phyloP scores from a whole-genome alignment of 2,888 invertebrate genomes.

The Notocelia uddmanniana region DNA sequence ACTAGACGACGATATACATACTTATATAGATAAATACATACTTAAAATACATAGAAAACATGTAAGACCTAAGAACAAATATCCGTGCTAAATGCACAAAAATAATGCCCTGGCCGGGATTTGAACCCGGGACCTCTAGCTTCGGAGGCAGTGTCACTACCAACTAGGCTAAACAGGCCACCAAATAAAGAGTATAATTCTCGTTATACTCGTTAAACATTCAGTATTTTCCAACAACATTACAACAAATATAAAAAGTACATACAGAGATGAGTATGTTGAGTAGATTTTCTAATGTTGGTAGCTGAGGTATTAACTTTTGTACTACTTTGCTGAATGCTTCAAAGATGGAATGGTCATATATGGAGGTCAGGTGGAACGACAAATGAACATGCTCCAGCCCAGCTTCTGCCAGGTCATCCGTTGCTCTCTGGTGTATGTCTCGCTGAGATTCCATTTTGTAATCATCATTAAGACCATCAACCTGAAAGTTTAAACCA shows the following conservation, averaged over 20 bases:
- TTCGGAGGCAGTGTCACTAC: too few relatives aligned
- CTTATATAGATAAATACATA: too few relatives aligned
- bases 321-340: slow-evolving; percentile 99
- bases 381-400: slow-evolving; percentile 95
- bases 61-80: too few relatives aligned
- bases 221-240: background rate
- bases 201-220: background rate
- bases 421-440: slow-evolving; percentile 98
- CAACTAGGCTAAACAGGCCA: too few relatives aligned
- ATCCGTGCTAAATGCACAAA: too few relatives aligned
- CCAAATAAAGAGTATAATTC: slow-evolving; percentile 8
- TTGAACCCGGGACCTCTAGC: too few relatives aligned
- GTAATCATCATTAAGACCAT: slow-evolving; percentile 99
- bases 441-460: slow-evolving; percentile 99
- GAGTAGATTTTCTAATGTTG: slow-evolving; percentile 97
- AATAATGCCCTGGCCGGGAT: too few relatives aligned
- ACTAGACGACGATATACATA: too few relatives aligned
- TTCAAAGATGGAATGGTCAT: slow-evolving; percentile 99
- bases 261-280: slow-evolving; percentile 98
- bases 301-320: slow-evolving; percentile 98
- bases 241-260: slow-evolving; percentile 49
- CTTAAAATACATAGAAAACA: too few relatives aligned
- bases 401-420: slow-evolving; percentile 96
- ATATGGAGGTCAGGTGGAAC: slow-evolving; percentile 99
- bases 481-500: slow-evolving; percentile 87